These are phyloP conservation scores for Eupeodes corollae DNA, from an alignment of 1,140 invertebrate species.

Conservation along the genomic window DNA sequence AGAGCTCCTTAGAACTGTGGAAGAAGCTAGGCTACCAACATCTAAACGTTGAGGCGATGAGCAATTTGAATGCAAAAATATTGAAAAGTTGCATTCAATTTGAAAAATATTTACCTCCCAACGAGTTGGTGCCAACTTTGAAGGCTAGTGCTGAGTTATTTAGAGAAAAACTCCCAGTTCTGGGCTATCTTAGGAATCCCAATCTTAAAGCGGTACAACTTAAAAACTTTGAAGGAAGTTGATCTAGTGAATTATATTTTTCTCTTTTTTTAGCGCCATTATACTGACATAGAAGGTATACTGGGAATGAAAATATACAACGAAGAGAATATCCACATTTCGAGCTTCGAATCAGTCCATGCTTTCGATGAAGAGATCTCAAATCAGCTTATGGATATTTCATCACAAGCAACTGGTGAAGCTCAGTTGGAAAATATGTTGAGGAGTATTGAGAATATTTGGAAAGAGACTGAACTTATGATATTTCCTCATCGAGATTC, in stretches of 20 bases:
- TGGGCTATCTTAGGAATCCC: conserved; percentile 30
- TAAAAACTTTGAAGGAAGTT: neutral
- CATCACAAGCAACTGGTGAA: conserved; percentile 74
- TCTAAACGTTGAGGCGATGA: conserved; percentile 60
- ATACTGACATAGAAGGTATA: conserved; percentile 66
- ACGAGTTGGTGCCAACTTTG: conserved; percentile 61
- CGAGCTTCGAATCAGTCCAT: conserved; percentile 54
- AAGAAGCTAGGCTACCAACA: conserved; percentile 51
- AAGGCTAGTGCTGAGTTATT: conserved; percentile 65
- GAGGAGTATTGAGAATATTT: conserved; percentile 71
- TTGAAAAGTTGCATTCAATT: conserved; percentile 59
- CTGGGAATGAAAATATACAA: conserved; percentile 58
- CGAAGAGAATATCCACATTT: conserved; percentile 53
- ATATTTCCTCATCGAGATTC: conserved; percentile 65
- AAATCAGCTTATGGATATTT: conserved; percentile 68
- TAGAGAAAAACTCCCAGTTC: conserved; percentile 48
- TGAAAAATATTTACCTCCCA: conserved; percentile 64
- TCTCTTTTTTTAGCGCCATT: conserved; percentile 48
- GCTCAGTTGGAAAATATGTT: conserved; percentile 64
- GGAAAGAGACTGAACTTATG: conserved; percentile 66
- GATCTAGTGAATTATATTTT: neutral
- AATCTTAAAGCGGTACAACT: conserved; percentile 24
- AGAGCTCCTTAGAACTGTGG: conserved; percentile 36
- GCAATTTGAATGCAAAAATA: conserved; percentile 50
- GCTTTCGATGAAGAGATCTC: conserved; percentile 50